phyloP scores from a whole-genome alignment of 1,140 invertebrate species.

The Alviniconcha marisindica region DNA sequence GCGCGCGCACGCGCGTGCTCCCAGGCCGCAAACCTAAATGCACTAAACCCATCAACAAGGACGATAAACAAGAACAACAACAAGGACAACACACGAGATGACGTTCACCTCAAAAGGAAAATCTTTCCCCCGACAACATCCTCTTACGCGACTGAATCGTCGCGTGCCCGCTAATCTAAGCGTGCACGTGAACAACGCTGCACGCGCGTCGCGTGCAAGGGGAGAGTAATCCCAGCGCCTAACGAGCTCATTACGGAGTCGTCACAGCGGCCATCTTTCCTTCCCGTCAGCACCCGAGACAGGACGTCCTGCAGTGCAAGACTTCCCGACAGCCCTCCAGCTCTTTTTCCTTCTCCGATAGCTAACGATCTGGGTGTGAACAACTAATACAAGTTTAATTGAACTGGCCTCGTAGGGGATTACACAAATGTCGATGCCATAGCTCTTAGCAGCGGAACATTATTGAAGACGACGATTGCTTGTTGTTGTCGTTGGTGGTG shows the following conservation, averaged over 20 bases:
- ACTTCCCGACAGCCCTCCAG: neutral
- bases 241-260: conserved; percentile 26
- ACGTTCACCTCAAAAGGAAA: no score
- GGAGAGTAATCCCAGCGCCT: conserved; percentile 15
- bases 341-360: neutral
- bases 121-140: neutral
- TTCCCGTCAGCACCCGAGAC: conserved; percentile 16
- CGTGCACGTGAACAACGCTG: neutral
- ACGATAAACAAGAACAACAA: neutral
- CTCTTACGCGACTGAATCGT: neutral
- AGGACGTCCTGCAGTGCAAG: conserved; percentile 8
- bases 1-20: neutral
- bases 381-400: conserved; percentile 20
- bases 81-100: no score
- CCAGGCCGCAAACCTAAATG: no score
- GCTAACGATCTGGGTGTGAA: neutral
- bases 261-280: conserved; percentile 12
- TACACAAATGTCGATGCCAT: no score
- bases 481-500: no score
- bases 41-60: neutral
- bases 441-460: no score
- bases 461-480: no score
- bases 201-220: conserved; percentile 26
- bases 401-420: neutral
- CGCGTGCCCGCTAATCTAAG: neutral